Evolutionary conservation across 2,113 vertebrate species (phyloP), one percentile per base, ranked within the genome.

Genomic region (Oxygymnocypris stewartii): DNA sequence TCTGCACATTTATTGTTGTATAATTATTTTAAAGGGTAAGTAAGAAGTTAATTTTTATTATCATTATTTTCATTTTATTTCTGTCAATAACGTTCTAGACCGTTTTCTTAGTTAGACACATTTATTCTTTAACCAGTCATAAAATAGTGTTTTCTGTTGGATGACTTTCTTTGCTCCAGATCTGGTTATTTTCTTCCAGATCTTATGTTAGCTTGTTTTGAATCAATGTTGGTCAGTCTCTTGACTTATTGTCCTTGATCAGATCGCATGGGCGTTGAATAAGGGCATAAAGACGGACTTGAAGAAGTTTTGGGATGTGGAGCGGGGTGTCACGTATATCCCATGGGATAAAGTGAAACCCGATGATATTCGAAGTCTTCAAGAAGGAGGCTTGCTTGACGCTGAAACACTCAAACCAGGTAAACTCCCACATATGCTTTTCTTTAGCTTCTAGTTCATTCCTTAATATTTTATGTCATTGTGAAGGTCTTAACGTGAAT

Each of bases 221-320:
- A 13, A 3, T 79, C 2, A 69, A 13, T 49, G 10, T 71, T 71
- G 79, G 69, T 78, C 42, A 44, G 61, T 59, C 35, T 71, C 76
- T 79, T 37, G 13, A 86, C 44, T 84, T 37, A 0, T 61, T 76
- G 25, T 82, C 87, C 11, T 89, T 63, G 83, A 23, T 61, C 87
- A 99, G 98, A 98, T 99, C 92, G 98, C 98, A 0, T 99, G 98
- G 97, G 98, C 98, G 90, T 95, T 99, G 91, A 99, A 98, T 94
- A 99, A 99, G 95, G 98, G 97, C 93, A 96, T 99, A 92, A 98
- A 97, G 89, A 85, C 96, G 20, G 95, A 97, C 35, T 97, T 96
- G 91, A 99, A 99, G 88, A 97, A 98, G 94, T 98, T 97, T 89
- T 99, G 98, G 98, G 97, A 99, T 90, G 97, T 97, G 35, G 98